These are phyloP conservation scores for Lithophane semibrunnea DNA, from an alignment of 2,888 invertebrate species.

Conservation along the genomic window DNA sequence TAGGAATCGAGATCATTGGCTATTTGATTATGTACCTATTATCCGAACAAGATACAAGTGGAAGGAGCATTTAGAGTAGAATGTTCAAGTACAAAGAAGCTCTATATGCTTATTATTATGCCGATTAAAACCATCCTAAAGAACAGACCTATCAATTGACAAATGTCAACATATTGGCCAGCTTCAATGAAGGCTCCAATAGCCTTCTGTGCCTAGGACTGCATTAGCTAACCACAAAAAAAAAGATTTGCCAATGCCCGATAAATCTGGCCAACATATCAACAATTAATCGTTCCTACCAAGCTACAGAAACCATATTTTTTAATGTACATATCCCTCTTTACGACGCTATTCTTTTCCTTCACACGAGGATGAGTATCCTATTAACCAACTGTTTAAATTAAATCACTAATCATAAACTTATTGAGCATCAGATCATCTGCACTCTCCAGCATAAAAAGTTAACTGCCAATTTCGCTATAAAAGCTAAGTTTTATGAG, in stretches of 20 bases:
- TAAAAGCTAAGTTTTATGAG: constrained; percentile 35
- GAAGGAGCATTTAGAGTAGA: not conserved
- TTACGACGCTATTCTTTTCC: not conserved
- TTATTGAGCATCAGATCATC: constrained; percentile 24
- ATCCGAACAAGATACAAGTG: too few species aligned
- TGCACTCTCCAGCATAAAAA: constrained; percentile 2
- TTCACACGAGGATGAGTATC: not conserved
- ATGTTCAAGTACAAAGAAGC: not conserved
- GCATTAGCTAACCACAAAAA: too few species aligned
- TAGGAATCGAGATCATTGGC: not conserved
- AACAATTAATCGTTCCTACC: not conserved
- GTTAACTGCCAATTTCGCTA: constrained; percentile 23
- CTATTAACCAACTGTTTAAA: constrained; percentile 22
- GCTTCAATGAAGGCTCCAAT: too few species aligned
- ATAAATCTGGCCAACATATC: not conserved
- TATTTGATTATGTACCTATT: too few species aligned
- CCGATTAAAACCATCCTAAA: too few species aligned
- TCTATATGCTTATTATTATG: too few species aligned
- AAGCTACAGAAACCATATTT: too few species aligned
- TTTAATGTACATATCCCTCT: too few species aligned
- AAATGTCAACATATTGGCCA: too few species aligned
- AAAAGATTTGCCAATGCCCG: too few species aligned
- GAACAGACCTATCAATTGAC: too few species aligned
- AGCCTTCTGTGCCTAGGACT: too few species aligned
- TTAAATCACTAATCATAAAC: constrained; percentile 17